Evolutionary conservation across 2,888 invertebrate genomes (phyloP).

Genomic region (Oscheius sp.): DNA sequence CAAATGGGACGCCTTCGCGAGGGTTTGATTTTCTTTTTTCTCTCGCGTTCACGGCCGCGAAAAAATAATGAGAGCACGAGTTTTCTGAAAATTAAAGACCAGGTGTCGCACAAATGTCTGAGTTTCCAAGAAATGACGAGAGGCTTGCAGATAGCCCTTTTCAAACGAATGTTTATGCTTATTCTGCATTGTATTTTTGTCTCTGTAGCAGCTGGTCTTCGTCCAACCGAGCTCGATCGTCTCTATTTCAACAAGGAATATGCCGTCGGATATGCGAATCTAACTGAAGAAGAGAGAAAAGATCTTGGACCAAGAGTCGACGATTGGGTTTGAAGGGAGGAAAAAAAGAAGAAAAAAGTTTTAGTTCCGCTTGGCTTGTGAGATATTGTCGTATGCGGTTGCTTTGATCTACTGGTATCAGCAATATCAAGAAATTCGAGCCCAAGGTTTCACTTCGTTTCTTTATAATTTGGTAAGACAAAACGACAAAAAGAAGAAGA

Average conservation of each 20-base stretch:
- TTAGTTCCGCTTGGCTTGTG: slow-evolving; percentile 79
- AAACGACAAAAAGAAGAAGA: no score
- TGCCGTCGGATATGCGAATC: slow-evolving; percentile 41
- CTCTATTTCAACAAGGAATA: slow-evolving; percentile 70
- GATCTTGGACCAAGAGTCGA: slow-evolving; percentile 20
- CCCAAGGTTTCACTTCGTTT: slow-evolving; percentile 89
- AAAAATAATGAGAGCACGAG: no score
- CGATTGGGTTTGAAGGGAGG: slow-evolving; percentile 2
- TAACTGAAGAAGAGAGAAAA: slow-evolving; percentile 52
- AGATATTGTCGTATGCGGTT: slow-evolving; percentile 85
- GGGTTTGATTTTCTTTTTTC: slow-evolving; percentile 75
- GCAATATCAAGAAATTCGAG: slow-evolving; percentile 91
- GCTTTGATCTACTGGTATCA: slow-evolving; percentile 88
- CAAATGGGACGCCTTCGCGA: slow-evolving; percentile 98
- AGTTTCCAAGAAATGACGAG: not conserved
- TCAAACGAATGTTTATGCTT: slow-evolving; percentile 87
- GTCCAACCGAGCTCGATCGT: slow-evolving; percentile 79
- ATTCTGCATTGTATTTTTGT: slow-evolving; percentile 86
- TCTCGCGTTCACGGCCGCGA: no score
- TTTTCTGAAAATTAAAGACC: no score
- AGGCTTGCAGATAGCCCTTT: slow-evolving; percentile 82
- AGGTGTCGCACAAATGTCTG: not conserved
- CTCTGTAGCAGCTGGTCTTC: slow-evolving; percentile 89
- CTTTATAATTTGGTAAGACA: slow-evolving; percentile 85
- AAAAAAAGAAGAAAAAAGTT: slow-evolving; percentile 6